Conservation (phyloP, 2,113 vertebrate genomes). For the Felis catus region F.catus_Fca126_mat1.0 CM031417.1:113096501-113097000, state of each 20-base stretch:
- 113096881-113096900: neutral
- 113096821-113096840: neutral
- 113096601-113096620: too few species aligned
- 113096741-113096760: conserved; percentile 92
- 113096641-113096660: neutral
- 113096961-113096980: too few species aligned
- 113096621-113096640: neutral
- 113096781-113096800: neutral
- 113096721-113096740: conserved; percentile 99
- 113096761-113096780: conserved; percentile 53
- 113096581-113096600: too few species aligned
- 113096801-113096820: neutral
- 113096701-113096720: conserved; percentile 97
- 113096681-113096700: conserved; percentile 99
- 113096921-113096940: neutral
- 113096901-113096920: neutral
- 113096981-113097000: too few species aligned
- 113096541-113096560: too few species aligned
- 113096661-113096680: conserved; percentile 71
- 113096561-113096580: too few species aligned
- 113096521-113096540: too few species aligned
- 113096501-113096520: too few species aligned
- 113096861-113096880: conserved; percentile 4
- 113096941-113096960: neutral
- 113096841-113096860: neutral